Evolutionary conservation across 2,888 invertebrate species (phyloP), one percentile per base, ranked within the genome.

Genomic region (Tenthredo mesomela): DNA sequence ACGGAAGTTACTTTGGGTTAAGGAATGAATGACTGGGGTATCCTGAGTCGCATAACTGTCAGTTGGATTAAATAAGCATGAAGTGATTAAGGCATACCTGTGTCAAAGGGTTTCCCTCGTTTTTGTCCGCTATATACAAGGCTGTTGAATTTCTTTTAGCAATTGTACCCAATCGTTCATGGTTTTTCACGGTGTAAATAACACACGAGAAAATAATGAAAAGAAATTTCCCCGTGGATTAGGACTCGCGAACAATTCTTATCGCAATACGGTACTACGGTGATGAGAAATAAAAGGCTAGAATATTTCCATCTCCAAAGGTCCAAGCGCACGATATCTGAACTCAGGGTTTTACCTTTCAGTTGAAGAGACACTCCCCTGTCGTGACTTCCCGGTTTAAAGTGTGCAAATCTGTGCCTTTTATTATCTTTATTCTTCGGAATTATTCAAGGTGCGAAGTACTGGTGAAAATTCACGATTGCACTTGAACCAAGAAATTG

Each of bases 201-300:
- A 77, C 50, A 77, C 54, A 43, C 43, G 43, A 77, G 47, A 9
- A 50, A 77, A 77, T 29, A 77, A 33, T n/a, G 50, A 33, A 33
- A 54, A 54, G 77, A 54, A 33, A 33, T 54, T 50, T 33, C 18
- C 18, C 50, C 54, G 33, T 77, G 50, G 33, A 50, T 54, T 33
- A 33, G n/a, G 33, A 33, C 50, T 50, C 50, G 47, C 18, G 47
- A 77, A 50, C 75, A 77, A 50, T 77, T 29, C 77, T 29, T 33
- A 21, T n/a, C 7, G 33, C 25, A 33, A 25, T 77, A 50, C 77
- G 29, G 50, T 54, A 77, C 77, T 54, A 54, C 77, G 29, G 54
- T 54, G 50, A 54, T 77, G 54, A 77, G 47, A 77, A 50, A 47
- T 29, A 77, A 15, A 54, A 33, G 33, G n/a, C 77, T 77, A 15